Percentiles rank a stretch among this genome's conserved stretches.
Conservation (phyloP, 2,888 invertebrate genomes). For the Hyposoter dolosus region DNA sequence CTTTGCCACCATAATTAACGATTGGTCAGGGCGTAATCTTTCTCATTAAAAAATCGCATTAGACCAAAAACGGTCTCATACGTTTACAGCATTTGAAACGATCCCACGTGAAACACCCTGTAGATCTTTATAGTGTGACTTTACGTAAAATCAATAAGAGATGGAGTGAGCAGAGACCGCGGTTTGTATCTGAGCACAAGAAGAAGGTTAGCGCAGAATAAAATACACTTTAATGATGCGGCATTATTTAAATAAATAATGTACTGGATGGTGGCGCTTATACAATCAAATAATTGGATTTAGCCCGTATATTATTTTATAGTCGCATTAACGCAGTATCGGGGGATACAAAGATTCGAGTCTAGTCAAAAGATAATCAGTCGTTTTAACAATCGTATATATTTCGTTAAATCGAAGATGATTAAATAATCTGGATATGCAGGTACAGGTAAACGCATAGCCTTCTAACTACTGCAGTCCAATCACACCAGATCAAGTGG, state of each 20-base stretch:
- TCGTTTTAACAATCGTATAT: background rate
- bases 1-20: background rate
- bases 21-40: background rate
- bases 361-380: constrained; percentile 22
- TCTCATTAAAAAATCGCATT: background rate
- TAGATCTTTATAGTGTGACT: constrained; percentile 20
- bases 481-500: constrained; percentile 86
- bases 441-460: constrained; percentile 81
- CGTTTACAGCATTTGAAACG: background rate
- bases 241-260: constrained; percentile 33
- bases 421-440: constrained; percentile 68
- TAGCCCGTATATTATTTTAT: background rate
- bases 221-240: constrained; percentile 22
- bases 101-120: background rate
- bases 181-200: constrained; percentile 37
- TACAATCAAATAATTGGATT: constrained; percentile 32
- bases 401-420: constrained; percentile 31
- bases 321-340: constrained; percentile 35
- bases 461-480: constrained; percentile 85
- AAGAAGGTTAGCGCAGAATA: constrained; percentile 49
- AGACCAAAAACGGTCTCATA: constrained; percentile 6
- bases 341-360: constrained; percentile 31
- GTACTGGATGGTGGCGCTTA: constrained; percentile 21
- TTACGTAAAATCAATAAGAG: constrained; percentile 55
- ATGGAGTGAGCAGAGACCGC: constrained; percentile 59